These are phyloP conservation scores for Parascotia fuliginaria DNA, from an alignment of 2,888 invertebrate species.

Conservation along the genomic window DNA sequence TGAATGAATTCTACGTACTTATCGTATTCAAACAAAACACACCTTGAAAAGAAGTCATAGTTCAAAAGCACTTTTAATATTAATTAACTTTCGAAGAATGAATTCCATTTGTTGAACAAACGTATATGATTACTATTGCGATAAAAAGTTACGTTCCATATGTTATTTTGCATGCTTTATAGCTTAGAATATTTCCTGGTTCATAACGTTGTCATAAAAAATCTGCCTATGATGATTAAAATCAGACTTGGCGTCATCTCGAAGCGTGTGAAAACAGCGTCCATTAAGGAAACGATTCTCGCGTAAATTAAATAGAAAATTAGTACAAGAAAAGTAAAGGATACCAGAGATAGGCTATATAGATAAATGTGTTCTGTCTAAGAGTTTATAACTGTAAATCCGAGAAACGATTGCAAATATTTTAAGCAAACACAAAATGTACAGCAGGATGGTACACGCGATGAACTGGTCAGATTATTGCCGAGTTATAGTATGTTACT, in stretches of 20 bases:
- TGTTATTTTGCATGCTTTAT: slow-evolving; percentile 34
- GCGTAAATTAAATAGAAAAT: slow-evolving; percentile 51
- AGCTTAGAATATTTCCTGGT: slow-evolving; percentile 62
- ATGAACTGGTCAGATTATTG: neutral
- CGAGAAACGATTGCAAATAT: slow-evolving; percentile 37
- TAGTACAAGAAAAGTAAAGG: slow-evolving; percentile 40
- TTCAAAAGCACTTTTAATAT: slow-evolving; percentile 32
- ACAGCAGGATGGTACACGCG: slow-evolving; percentile 21
- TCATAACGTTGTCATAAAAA: slow-evolving; percentile 62
- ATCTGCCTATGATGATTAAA: slow-evolving; percentile 63
- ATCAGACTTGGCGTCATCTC: slow-evolving; percentile 48
- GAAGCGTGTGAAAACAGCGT: slow-evolving; percentile 70
- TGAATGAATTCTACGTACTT: slow-evolving; percentile 47
- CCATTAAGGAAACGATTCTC: slow-evolving; percentile 60
- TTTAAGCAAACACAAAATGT: slow-evolving; percentile 30
- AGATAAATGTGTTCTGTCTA: slow-evolving; percentile 45
- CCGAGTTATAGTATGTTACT: neutral
- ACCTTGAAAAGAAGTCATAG: slow-evolving; percentile 20
- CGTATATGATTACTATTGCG: slow-evolving; percentile 39
- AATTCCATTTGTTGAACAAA: slow-evolving; percentile 31
- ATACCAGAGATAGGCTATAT: slow-evolving; percentile 24
- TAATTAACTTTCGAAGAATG: slow-evolving; percentile 33
- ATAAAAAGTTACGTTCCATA: slow-evolving; percentile 45
- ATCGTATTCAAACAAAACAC: slow-evolving; percentile 37
- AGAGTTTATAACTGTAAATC: slow-evolving; percentile 42